Evolutionary conservation across 23 tunicate species (phyloP).

Genomic region (Trididemnum nubilum): DNA sequence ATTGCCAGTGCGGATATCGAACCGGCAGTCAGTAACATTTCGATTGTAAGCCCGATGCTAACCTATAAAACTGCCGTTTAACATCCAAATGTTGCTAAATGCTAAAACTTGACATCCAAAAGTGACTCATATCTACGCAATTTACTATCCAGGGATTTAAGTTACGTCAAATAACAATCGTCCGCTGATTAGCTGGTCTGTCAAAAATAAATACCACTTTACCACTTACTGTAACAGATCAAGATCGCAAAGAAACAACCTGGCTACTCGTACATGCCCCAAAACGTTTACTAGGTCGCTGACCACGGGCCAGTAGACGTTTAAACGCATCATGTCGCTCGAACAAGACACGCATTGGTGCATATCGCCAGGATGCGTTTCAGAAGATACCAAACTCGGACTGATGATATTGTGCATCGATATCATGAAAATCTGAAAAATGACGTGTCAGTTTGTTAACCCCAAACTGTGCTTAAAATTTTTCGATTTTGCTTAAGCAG

Average conservation of each 20-base stretch:
- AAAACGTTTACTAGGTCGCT: slow-evolving; percentile 89
- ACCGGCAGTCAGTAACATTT: too few relatives aligned
- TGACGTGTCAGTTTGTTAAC: background rate
- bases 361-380: slow-evolving; percentile 41
- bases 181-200: too few relatives aligned
- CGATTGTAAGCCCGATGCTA: too few relatives aligned
- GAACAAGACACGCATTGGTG: slow-evolving; percentile 60
- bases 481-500: background rate
- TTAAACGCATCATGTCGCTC: slow-evolving; percentile 32
- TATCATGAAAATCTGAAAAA: slow-evolving; percentile 73
- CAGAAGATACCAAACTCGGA: slow-evolving; percentile 37
- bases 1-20: too few relatives aligned
- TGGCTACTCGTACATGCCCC: slow-evolving; percentile 60
- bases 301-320: slow-evolving; percentile 97
- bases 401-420: slow-evolving; percentile 59
- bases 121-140: too few relatives aligned
- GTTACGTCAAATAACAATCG: too few relatives aligned
- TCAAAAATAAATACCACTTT: too few relatives aligned
- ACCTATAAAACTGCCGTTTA: too few relatives aligned
- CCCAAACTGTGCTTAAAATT: background rate
- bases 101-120: too few relatives aligned
- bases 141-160: too few relatives aligned
- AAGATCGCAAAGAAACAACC: slow-evolving; percentile 36
- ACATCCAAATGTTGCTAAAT: too few relatives aligned
- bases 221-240: slow-evolving; percentile 53